Evolutionary conservation across 2,797 vertebrate species (phyloP).

Genomic region (Nannoperca australis): DNA sequence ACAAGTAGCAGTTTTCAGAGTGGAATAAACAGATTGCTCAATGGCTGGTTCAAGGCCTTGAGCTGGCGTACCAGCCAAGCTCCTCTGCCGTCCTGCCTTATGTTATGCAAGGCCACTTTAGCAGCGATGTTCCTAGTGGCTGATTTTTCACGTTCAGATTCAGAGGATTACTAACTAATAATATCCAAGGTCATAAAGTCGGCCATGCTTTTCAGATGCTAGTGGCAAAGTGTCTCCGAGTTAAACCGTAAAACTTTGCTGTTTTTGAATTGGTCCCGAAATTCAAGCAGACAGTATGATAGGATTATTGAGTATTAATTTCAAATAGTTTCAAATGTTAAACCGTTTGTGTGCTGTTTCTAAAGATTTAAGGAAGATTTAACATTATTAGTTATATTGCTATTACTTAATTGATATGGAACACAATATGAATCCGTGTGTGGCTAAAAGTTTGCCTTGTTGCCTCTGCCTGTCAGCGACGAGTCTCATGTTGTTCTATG

Average conservation of each 20-base stretch:
- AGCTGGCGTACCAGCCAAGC: conserved; percentile 56
- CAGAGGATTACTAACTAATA: conserved; percentile 4
- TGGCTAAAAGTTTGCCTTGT: conserved; percentile 14
- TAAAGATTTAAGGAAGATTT: conserved; percentile 13
- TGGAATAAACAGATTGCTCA: conserved; percentile 77
- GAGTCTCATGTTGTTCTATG: neutral
- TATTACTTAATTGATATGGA: conserved; percentile 8
- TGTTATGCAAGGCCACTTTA: conserved; percentile 63
- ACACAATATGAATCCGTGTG: conserved; percentile 20
- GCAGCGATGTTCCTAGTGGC: conserved; percentile 28
- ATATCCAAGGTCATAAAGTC: conserved; percentile 31
- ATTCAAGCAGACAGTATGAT: neutral
- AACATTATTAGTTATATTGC: neutral
- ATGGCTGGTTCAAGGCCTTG: conserved; percentile 73
- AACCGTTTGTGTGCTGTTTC: neutral
- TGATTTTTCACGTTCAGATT: conserved; percentile 28
- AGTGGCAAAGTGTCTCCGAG: conserved; percentile 9
- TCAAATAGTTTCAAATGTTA: neutral
- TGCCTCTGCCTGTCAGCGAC: conserved; percentile 5
- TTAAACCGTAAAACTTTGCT: conserved; percentile 10
- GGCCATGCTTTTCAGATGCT: conserved; percentile 21
- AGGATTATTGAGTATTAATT: conserved; percentile 11
- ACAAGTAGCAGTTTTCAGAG: conserved; percentile 51
- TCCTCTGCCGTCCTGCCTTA: conserved; percentile 53
- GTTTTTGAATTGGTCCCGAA: conserved; percentile 12